A percentile compares a stretch with the other conserved stretches of the same genome.
These are phyloP conservation scores for Bos taurus DNA, from an alignment of 2,113 vertebrate species.

Conservation along the genomic window ARS-UCD2.0 NC_037328.1:96748501-96749000, in stretches of 20 bases:
- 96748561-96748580: background rate
- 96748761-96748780: background rate
- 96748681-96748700: background rate
- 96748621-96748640: background rate
- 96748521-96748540: background rate
- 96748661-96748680: background rate
- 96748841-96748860: background rate
- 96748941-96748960: background rate
- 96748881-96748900: background rate
- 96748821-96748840: background rate
- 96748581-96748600: background rate
- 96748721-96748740: background rate
- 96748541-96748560: background rate
- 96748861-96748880: background rate
- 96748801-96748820: background rate
- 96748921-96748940: background rate
- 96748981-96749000: background rate
- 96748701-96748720: slow-evolving; percentile 6
- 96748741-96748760: background rate
- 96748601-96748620: background rate
- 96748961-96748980: background rate
- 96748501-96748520: background rate
- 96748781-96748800: background rate
- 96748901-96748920: background rate
- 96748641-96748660: slow-evolving; percentile 1